Conservation (phyloP, 2,888 invertebrate species). For the Tubulanus polymorphus region DNA sequence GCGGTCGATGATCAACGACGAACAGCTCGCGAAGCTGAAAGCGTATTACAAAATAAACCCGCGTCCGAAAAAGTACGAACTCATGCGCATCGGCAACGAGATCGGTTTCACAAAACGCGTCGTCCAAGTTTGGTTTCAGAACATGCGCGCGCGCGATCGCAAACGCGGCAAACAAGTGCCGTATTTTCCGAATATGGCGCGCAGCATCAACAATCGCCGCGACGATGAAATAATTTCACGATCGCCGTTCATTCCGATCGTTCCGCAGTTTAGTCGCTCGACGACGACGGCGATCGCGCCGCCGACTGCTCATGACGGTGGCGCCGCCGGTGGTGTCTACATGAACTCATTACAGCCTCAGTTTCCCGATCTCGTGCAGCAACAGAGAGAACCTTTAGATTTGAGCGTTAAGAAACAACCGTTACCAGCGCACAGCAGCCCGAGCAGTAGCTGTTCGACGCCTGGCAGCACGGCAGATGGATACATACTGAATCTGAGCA, state of each 20-base stretch:
- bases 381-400: slow-evolving; percentile 78
- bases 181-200: slow-evolving; percentile 28
- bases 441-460: slow-evolving; percentile 60
- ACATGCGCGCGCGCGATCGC: slow-evolving; percentile 76
- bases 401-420: slow-evolving; percentile 68
- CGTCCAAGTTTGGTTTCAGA: slow-evolving; percentile 97
- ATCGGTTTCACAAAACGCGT: slow-evolving; percentile 94
- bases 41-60: slow-evolving; percentile 86
- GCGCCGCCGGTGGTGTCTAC: slow-evolving; percentile 1
- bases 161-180: slow-evolving; percentile 34
- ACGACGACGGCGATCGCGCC: slow-evolving; percentile 11
- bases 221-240: slow-evolving; percentile 7
- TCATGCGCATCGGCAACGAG: slow-evolving; percentile 77
- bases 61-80: slow-evolving; percentile 89
- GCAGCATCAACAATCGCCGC: slow-evolving; percentile 16
- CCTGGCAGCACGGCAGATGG: neutral
- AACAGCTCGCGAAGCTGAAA: slow-evolving; percentile 83
- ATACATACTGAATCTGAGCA: neutral
- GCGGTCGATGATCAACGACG: slow-evolving; percentile 88
- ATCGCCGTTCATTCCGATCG: slow-evolving; percentile 43
- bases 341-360: neutral
- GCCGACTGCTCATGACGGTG: slow-evolving; percentile 12
- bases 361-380: no score
- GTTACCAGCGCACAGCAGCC: slow-evolving; percentile 56
- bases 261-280: slow-evolving; percentile 30